Base-by-base conservation (phyloP, 2,113 vertebrate genomes). In the Hydrolagus affinis region DNA sequence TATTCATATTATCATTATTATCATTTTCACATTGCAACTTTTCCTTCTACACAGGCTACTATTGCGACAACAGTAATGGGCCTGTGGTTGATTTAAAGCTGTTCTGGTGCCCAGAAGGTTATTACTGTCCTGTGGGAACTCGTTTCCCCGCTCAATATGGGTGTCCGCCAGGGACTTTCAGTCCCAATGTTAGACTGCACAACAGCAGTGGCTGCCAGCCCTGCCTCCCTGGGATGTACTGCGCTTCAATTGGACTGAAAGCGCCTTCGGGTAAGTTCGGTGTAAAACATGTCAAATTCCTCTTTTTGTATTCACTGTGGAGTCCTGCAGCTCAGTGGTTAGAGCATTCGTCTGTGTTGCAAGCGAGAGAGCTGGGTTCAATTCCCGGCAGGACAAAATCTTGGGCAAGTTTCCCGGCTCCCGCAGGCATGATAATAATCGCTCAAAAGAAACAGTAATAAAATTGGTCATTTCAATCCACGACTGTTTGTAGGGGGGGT, bases 51-150 rank as follows among this genome's bases (percentile, higher is more conserved):
- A 66, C 89, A 98, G 96, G 96, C 10, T 96, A 93, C 89, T 97
- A 95, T 89, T 98, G 97, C 88, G 93, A 97, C 87, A 89, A 85
- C 85, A 93, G 89, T 11, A 85, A 87, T 10, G 89, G 90, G 15
- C 90, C 90, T 0, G 44, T 92, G 85, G 93, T 89, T 21, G 90
- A 89, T 80, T 94, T 95, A 25, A 90, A 90, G 56, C 90, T 91
- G 11, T 92, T 90, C 87, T 94, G 93, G 0, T 97, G 97, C 88
- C 95, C 93, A 0, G 90, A 71, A 87, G 96, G 97, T 15, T 94
- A 96, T 89, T 98, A 95, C 88, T 99, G 97, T 88, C 96, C 95
- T 9, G 71, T 86, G 73, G 96, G 96, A 66, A 96, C 95, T 0
- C 87, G 85, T 44, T 25, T 89, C 23, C 91, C 94, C 72, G 92